phyloP scores from a whole-genome alignment of 2,888 invertebrate species.

The Epirrhoe alternata region DNA sequence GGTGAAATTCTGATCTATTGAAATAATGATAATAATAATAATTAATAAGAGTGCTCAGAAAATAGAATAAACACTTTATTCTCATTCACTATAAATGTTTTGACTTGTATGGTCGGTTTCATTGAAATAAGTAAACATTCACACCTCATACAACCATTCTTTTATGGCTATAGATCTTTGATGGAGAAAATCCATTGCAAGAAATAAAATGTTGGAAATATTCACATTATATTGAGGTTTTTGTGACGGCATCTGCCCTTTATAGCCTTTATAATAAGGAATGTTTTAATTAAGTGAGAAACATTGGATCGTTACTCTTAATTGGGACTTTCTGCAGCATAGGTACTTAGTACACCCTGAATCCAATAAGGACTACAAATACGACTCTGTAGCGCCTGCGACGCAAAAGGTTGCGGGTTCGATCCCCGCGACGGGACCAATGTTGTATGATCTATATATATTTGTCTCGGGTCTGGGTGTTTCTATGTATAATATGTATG shows the following conservation, averaged over 20 bases:
- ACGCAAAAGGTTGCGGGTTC: too few relatives aligned
- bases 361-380: too few relatives aligned
- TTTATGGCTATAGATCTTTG: constrained; percentile 1
- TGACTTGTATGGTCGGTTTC: not conserved
- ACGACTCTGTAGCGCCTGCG: too few relatives aligned
- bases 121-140: constrained; percentile 15
- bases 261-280: constrained; percentile 54
- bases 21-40: too few relatives aligned
- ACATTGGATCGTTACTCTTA: constrained; percentile 64
- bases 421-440: too few relatives aligned
- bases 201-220: constrained; percentile 62
- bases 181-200: constrained; percentile 45
- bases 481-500: too few relatives aligned
- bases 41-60: not conserved
- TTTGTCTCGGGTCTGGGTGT: too few relatives aligned
- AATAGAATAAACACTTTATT: not conserved
- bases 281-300: constrained; percentile 78
- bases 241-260: constrained; percentile 66
- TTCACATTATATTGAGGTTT: constrained; percentile 63
- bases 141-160: constrained; percentile 17
- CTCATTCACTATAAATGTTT: not conserved
- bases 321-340: constrained; percentile 50
- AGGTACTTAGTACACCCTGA: not conserved
- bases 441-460: too few relatives aligned
- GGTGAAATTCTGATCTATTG: too few relatives aligned